Percentiles rank a stretch among this genome's conserved stretches.
Evolutionary conservation across 2,888 invertebrate species (phyloP).

Genomic region (Unio delphinus): DNA sequence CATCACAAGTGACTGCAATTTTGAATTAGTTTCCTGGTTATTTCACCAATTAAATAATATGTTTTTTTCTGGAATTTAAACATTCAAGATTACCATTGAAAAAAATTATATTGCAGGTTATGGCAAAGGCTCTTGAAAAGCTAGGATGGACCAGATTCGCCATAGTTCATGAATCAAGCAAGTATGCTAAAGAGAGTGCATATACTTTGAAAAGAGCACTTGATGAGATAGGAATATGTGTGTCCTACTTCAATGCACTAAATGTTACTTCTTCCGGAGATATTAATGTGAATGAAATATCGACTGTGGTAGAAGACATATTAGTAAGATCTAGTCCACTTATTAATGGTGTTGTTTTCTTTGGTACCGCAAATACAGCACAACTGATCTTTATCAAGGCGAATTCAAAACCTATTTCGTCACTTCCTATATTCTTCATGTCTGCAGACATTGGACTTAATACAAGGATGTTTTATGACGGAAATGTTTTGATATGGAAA

Average conservation of each 20-base stretch:
- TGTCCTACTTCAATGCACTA: background rate
- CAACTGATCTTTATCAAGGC: background rate
- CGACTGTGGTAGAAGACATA: background rate
- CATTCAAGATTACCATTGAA: background rate
- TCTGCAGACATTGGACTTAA: conserved; percentile 1
- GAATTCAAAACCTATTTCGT: background rate
- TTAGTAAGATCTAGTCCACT: conserved; percentile 3
- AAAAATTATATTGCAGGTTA: conserved; percentile 4
- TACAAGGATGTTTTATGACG: no score
- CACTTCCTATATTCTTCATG: conserved; percentile 9
- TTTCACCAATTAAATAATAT: no score
- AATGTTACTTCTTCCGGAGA: background rate
- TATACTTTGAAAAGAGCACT: background rate
- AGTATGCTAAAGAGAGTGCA: conserved; percentile 7
- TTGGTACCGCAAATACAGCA: conserved; percentile 1
- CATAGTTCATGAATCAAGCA: conserved; percentile 11
- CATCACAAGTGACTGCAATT: no score
- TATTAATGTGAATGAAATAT: background rate
- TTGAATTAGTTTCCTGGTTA: no score
- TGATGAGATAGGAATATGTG: conserved; percentile 2
- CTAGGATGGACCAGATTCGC: conserved; percentile 16
- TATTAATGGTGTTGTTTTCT: conserved; percentile 14
- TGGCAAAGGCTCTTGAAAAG: conserved; percentile 4
- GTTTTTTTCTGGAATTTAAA: no score
- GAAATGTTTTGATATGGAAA: no score